A percentile compares a stretch with the other conserved stretches of the same genome.
Conservation (phyloP, 2,888 invertebrate species). For the Heliconius ismenius region DNA sequence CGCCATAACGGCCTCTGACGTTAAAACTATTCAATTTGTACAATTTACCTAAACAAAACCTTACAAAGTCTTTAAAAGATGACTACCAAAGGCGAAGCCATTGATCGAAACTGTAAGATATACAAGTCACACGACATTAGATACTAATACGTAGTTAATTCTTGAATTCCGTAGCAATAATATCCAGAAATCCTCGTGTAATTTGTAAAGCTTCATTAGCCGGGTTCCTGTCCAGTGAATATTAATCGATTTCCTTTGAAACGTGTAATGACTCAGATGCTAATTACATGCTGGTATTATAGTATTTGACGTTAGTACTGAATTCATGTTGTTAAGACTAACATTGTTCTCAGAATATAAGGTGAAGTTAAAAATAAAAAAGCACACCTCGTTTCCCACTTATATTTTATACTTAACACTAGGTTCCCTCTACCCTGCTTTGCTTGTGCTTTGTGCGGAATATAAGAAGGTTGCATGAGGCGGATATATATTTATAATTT, state of each 20-base stretch:
- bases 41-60: background rate
- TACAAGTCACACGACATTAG: constrained; percentile 11
- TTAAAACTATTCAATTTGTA: no score
- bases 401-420: no score
- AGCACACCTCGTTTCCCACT: no score
- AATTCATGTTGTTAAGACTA: background rate
- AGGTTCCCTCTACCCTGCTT: no score
- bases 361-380: no score
- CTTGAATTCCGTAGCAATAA: constrained; percentile 23
- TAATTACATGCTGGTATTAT: constrained; percentile 19
- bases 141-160: constrained; percentile 26
- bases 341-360: no score
- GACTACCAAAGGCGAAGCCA: background rate
- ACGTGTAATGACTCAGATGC: constrained; percentile 26
- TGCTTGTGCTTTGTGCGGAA: no score
- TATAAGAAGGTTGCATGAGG: no score
- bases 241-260: constrained; percentile 39
- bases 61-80: constrained; percentile 1
- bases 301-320: background rate
- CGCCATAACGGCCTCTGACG: no score
- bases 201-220: constrained; percentile 41
- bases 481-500: no score
- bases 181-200: constrained; percentile 19
- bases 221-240: constrained; percentile 33
- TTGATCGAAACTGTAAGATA: constrained; percentile 5